Evolutionary conservation across 1,140 invertebrate species (phyloP).

Genomic region (Lethrus apterus): DNA sequence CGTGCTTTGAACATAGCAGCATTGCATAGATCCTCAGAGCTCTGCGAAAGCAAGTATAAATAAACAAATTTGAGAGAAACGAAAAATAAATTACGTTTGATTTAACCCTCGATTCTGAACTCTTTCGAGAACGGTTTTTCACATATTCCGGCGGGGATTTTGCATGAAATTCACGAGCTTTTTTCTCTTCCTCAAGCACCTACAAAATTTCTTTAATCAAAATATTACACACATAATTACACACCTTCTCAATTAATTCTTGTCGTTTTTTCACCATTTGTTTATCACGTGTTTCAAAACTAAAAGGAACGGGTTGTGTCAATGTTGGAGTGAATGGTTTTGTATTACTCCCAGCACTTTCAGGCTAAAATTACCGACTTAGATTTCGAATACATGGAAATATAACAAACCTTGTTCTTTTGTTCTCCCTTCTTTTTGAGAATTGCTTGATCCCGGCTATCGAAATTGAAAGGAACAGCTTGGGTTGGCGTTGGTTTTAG

Average conservation of each 20-base stretch:
- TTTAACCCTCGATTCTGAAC: constrained; percentile 1
- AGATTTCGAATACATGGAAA: neutral
- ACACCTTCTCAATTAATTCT: constrained; percentile 45
- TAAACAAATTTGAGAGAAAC: neutral
- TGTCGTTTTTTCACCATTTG: constrained; percentile 39
- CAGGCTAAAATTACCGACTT: constrained; percentile 2
- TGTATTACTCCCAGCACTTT: neutral
- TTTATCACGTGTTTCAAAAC: constrained; percentile 47
- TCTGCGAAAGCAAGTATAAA: neutral
- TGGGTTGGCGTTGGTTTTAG: too few relatives aligned
- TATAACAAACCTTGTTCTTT: too few relatives aligned
- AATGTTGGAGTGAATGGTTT: constrained; percentile 18
- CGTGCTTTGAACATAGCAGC: constrained; percentile 42
- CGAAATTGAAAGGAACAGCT: too few relatives aligned
- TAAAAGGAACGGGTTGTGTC: constrained; percentile 44
- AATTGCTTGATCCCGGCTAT: neutral
- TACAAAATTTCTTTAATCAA: constrained; percentile 16
- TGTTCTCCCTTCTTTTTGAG: neutral
- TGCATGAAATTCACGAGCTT: constrained; percentile 41
- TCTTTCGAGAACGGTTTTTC: constrained; percentile 1
- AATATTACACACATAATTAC: neutral
- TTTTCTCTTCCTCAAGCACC: constrained; percentile 40
- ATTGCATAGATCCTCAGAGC: constrained; percentile 12
- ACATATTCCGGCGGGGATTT: constrained; percentile 38
- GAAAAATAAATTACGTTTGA: neutral